These are phyloP conservation scores for Heloderma charlesbogerti DNA, from an alignment of 2,113 vertebrate species.

Conservation along the genomic window DNA sequence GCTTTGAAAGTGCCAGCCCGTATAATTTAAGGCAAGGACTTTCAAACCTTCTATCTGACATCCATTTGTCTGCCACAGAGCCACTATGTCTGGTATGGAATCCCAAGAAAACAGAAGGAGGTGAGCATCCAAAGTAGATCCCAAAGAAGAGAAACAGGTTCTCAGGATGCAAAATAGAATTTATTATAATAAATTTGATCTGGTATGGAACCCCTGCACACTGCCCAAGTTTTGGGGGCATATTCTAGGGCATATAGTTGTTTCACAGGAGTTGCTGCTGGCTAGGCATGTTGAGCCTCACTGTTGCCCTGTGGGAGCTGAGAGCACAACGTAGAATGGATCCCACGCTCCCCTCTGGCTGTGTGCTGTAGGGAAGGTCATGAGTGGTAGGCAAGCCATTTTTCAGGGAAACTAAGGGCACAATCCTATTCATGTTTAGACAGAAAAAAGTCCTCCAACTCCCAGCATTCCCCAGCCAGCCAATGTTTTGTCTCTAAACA, in stretches of 20 bases:
- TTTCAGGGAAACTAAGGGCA: too few species aligned
- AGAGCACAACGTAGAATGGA: not conserved
- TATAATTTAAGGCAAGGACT: slow-evolving; percentile 19
- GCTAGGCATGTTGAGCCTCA: not conserved
- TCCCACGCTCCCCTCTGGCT: not conserved
- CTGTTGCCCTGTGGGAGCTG: not conserved
- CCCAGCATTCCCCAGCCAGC: too few species aligned
- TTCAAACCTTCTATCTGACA: not conserved
- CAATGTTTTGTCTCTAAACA: too few species aligned
- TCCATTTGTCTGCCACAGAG: not conserved
- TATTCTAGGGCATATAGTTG: not conserved
- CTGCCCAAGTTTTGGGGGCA: not conserved
- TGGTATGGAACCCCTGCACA: too few species aligned
- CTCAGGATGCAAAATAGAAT: too few species aligned
- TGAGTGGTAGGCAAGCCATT: not conserved
- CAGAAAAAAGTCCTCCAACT: too few species aligned
- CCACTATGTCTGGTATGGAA: not conserved
- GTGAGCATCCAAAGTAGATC: too few species aligned
- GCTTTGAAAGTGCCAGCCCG: slow-evolving; percentile 65
- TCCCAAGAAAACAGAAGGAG: too few species aligned
- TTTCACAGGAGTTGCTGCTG: not conserved
- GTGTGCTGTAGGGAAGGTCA: not conserved
- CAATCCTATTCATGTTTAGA: too few species aligned
- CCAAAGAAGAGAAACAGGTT: too few species aligned
- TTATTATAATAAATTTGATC: too few species aligned